phyloP scores from a whole-genome alignment of 2,797 vertebrate genomes.

The Oryzias dopingdopingensis region DNA sequence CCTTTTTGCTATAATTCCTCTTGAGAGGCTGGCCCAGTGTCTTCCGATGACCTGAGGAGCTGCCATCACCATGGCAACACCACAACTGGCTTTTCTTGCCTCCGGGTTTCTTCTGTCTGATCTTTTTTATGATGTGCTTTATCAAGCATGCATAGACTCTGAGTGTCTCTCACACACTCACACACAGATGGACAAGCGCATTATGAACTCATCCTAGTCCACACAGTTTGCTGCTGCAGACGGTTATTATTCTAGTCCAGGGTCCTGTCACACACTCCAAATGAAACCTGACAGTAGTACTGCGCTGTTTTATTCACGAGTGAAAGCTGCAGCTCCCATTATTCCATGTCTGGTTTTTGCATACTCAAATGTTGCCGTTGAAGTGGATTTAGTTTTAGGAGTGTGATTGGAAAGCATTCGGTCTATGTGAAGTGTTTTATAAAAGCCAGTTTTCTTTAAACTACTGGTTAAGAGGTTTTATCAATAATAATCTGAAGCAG shows the following conservation, averaged over 20 bases:
- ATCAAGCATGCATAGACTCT: conserved; percentile 25
- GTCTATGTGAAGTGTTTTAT: conserved; percentile 13
- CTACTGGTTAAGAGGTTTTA: background rate
- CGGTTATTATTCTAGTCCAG: conserved; percentile 17
- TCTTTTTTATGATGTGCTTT: conserved; percentile 54
- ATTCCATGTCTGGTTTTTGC: conserved; percentile 33
- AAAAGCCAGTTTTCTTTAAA: background rate
- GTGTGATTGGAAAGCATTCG: conserved; percentile 3
- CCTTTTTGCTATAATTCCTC: conserved; percentile 40
- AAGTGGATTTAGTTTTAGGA: conserved; percentile 9
- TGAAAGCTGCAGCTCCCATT: conserved; percentile 22
- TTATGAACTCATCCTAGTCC: conserved; percentile 3
- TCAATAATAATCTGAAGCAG: conserved; percentile 31
- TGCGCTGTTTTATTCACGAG: conserved; percentile 24
- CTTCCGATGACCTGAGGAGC: conserved; percentile 49
- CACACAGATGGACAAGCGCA: conserved; percentile 15
- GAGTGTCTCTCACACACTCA: background rate
- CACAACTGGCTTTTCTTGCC: conserved; percentile 50
- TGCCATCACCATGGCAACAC: conserved; percentile 70
- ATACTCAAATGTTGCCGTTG: conserved; percentile 43
- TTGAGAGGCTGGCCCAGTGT: conserved; percentile 24
- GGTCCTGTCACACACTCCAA: conserved; percentile 4
- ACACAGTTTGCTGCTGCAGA: conserved; percentile 21
- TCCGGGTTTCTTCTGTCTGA: conserved; percentile 56
- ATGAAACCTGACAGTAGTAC: conserved; percentile 26